Conservation (phyloP, 2,888 invertebrate species). For the Pomacea canaliculata region DNA sequence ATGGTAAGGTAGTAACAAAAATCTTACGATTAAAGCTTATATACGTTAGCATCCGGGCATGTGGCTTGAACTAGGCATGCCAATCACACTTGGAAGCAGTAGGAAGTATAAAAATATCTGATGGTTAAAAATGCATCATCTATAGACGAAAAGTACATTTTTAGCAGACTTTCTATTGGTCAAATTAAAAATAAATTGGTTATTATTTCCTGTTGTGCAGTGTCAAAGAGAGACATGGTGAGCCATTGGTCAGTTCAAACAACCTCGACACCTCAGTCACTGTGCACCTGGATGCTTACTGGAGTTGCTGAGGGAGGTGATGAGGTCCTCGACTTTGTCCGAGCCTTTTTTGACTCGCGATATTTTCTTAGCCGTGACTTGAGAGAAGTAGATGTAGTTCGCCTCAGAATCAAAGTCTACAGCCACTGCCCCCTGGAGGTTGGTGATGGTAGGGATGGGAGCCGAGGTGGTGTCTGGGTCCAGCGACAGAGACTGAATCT, state of each 20-base stretch:
- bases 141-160: no score
- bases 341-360: conserved; percentile 48
- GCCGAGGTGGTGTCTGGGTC: conserved; percentile 78
- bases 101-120: no score
- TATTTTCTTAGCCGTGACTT: conserved; percentile 50
- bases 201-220: no score
- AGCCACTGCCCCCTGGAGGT: conserved; percentile 82
- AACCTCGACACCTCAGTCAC: no score
- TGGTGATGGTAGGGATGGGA: conserved; percentile 82
- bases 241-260: no score
- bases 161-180: no score
- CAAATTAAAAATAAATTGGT: no score
- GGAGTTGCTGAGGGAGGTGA: conserved; percentile 38
- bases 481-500: conserved; percentile 90
- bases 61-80: no score
- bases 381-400: conserved; percentile 83
- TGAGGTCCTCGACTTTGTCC: conserved; percentile 42
- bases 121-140: no score
- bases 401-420: conserved; percentile 94
- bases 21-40: neutral
- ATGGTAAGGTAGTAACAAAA: conserved; percentile 12
- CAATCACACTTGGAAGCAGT: no score
- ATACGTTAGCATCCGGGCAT: no score
- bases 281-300: conserved; percentile 31
- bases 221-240: no score